A percentile compares a stretch with the other conserved stretches of the same genome.
These are phyloP conservation scores for Crematogaster levior DNA, from an alignment of 2,888 invertebrate species.

Conservation along the genomic window DNA sequence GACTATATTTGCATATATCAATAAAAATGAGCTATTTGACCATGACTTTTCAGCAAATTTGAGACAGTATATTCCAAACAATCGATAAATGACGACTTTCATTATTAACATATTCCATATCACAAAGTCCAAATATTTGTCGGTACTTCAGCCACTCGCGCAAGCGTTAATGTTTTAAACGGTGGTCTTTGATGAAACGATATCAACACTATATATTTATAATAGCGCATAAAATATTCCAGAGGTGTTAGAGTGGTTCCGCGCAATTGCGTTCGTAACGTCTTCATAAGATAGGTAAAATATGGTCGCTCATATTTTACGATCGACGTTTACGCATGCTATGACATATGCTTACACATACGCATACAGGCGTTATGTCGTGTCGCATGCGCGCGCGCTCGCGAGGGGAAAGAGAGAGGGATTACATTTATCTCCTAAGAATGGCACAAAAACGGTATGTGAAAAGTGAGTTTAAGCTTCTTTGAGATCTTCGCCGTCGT, in stretches of 20 bases:
- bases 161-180: neutral
- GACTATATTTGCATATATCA: conserved; percentile 20
- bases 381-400: neutral
- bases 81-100: neutral
- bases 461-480: neutral
- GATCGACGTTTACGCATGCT: conserved; percentile 43
- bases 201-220: neutral
- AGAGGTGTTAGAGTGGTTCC: neutral
- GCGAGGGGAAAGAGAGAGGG: neutral
- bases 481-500: neutral
- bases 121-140: neutral
- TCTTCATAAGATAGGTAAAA: conserved; percentile 14
- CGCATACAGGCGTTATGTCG: conserved; percentile 9
- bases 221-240: neutral
- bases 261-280: conserved; percentile 14
- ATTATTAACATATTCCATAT: neutral
- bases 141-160: neutral
- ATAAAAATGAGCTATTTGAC: neutral
- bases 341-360: neutral
- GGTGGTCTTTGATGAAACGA: no score
- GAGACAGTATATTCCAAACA: neutral
- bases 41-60: neutral
- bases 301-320: conserved; percentile 53
- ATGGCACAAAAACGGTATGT: neutral
- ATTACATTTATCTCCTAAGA: neutral